phyloP scores from a whole-genome alignment of 2,113 vertebrate genomes.

The Nematolebias whitei region DNA sequence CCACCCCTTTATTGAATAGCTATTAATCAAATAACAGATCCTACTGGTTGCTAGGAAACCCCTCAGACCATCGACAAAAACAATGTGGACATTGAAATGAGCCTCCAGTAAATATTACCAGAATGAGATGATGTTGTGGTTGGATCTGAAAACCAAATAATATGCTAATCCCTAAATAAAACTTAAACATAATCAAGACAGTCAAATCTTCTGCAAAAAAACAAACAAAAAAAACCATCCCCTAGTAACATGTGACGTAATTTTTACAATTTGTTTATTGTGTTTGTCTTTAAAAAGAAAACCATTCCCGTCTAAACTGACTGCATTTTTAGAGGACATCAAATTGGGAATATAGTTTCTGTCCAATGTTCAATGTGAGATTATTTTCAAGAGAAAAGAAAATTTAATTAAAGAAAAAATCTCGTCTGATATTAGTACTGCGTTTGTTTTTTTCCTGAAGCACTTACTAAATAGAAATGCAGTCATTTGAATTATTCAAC shows the following conservation, averaged over 20 bases:
- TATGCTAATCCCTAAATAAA: background rate
- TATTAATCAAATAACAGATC: background rate
- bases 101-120: background rate
- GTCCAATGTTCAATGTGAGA: background rate
- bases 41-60: background rate
- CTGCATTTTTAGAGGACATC: background rate
- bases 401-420: background rate
- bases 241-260: no score
- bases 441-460: constrained; percentile 29
- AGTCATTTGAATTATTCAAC: constrained; percentile 7
- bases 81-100: background rate
- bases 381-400: background rate
- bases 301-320: no score
- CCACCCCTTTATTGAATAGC: background rate
- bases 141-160: background rate
- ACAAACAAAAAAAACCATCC: no score
- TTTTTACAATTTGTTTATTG: no score
- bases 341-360: background rate
- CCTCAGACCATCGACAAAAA: background rate
- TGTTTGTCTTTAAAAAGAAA: no score
- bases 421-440: background rate
- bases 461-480: background rate
- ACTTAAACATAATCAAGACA: background rate
- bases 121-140: background rate
- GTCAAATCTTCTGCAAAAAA: no score